Evolutionary conservation across 1,140 invertebrate genomes (phyloP), one percentile per base, ranked within the genome.

Genomic region (Aleiodes sp.): DNA sequence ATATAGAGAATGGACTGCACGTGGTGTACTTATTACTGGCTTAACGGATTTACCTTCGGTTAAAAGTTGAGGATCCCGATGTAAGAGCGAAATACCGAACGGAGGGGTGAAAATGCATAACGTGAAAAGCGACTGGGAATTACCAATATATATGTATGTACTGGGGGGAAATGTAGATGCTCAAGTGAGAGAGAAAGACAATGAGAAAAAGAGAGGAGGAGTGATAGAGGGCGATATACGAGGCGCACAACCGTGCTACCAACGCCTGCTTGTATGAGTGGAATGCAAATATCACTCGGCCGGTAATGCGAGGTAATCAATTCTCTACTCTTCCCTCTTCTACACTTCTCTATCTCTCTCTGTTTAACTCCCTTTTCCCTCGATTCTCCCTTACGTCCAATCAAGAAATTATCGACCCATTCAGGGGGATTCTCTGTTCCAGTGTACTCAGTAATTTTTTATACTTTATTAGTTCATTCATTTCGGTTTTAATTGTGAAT

Each of bases 221-320:
- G 65, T 41, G 65, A 70, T 73, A 75, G 71, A 76, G 74, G 78
- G 35, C 14, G 64, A 28, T 16, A n/a, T 57, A 21, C 28, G 19
- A 33, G 16, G 64, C 35, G 29, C 60, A 68, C 56, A 68, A 68
- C 52, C 16, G 14, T 57, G 35, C 21, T 60, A 68, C 14, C 37
- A 35, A 52, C 46, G 46, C 46, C 46, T 52, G 70, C 70, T 75
- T 74, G 74, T 75, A 80, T 76, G 77, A 84, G 82, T 81, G 81
- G 74, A 85, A 82, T 80, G 83, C 83, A 84, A 85, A 85, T 81
- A 84, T 82, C 79, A 77, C 74, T 79, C 76, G 78, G 78, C 68
- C 75, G 80, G 78, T 84, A 85, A 85, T 83, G 81, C 76, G 78
- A 78, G 80, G 80, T 82, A 67, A 73, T 73, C 71, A 73, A 73